Conservation (phyloP, 2,113 vertebrate species). For the Heterocephalus glaber region DNA sequence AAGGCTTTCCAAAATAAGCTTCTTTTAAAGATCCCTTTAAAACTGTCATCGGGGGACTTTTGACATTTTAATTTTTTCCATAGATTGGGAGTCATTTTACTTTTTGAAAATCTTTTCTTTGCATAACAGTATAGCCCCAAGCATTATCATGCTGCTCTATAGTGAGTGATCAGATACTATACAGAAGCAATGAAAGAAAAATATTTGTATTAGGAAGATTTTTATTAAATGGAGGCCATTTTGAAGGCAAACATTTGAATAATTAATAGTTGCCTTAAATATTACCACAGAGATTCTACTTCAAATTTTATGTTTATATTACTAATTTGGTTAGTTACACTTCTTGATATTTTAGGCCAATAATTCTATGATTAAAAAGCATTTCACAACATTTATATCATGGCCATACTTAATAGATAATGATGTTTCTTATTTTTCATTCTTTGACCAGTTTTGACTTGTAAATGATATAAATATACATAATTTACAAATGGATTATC, state of each 20-base stretch:
- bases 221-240: constrained; percentile 29
- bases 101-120: constrained; percentile 54
- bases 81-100: constrained; percentile 42
- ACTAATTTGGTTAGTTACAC: neutral
- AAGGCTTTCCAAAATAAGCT: constrained; percentile 78
- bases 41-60: constrained; percentile 70
- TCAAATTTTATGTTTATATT: neutral
- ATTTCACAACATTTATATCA: neutral
- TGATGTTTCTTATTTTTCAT: neutral
- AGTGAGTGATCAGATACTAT: neutral
- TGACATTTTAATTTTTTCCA: constrained; percentile 75
- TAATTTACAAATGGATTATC: neutral
- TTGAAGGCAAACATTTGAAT: neutral
- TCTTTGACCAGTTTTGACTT: neutral
- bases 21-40: constrained; percentile 74
- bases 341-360: neutral
- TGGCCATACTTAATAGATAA: neutral
- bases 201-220: neutral
- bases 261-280: neutral
- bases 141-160: neutral
- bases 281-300: neutral
- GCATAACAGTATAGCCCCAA: neutral
- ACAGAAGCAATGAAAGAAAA: neutral
- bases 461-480: neutral
- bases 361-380: constrained; percentile 5